These are phyloP conservation scores for Epinephelus moara DNA, from an alignment of 2,113 vertebrate species.

Conservation along the genomic window DNA sequence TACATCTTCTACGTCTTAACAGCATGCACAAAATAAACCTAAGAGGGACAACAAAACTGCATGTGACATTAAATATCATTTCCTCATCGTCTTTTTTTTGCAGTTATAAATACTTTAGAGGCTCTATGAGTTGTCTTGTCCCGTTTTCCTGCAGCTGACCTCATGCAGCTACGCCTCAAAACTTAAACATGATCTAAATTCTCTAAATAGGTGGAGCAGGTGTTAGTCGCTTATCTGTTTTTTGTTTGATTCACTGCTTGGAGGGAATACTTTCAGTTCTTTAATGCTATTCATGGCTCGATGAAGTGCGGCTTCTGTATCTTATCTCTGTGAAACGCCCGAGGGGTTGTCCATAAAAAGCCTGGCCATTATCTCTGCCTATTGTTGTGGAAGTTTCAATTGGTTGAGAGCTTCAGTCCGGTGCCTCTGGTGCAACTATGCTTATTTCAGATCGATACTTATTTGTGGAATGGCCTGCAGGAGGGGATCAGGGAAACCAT, in stretches of 20 bases:
- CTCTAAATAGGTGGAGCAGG: background rate
- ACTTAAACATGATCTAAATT: conserved; percentile 17
- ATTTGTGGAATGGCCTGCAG: no score
- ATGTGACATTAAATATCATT: background rate
- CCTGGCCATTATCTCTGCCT: background rate
- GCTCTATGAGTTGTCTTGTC: background rate
- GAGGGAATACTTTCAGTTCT: conserved; percentile 30
- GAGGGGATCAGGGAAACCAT: no score
- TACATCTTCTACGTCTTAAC: background rate
- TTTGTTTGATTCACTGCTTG: background rate
- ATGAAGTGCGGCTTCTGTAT: background rate
- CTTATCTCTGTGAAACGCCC: background rate
- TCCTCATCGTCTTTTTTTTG: background rate
- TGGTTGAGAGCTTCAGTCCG: background rate
- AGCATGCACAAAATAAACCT: background rate
- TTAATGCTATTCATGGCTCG: conserved; percentile 6
- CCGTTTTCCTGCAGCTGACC: conserved; percentile 13
- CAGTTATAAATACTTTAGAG: background rate
- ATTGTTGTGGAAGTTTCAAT: conserved; percentile 45
- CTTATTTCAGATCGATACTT: background rate
- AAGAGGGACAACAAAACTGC: background rate
- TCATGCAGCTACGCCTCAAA: background rate
- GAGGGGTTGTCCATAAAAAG: conserved; percentile 31
- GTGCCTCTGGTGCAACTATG: background rate
- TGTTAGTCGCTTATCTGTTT: background rate